Evolutionary conservation across 2,113 vertebrate genomes (phyloP).

Genomic region (Halichoerus grypus): DNA sequence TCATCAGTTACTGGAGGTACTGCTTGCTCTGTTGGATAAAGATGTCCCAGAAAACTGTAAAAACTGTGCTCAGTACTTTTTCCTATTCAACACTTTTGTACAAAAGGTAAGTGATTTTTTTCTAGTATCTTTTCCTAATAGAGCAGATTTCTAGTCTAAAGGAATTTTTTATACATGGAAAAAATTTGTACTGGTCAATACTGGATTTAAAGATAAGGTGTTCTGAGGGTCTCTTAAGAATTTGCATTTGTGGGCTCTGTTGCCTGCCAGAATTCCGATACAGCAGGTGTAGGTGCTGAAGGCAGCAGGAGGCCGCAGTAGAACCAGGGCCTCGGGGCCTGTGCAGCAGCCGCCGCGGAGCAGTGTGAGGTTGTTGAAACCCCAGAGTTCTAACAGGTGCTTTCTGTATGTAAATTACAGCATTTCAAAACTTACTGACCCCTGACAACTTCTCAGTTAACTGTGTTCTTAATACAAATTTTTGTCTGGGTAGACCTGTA

Average conservation of each 20-base stretch:
- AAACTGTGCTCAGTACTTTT: conserved; percentile 98
- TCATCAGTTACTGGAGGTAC: conserved; percentile 92
- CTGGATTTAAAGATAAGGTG: neutral
- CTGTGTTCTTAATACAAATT: neutral
- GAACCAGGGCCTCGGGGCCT: neutral
- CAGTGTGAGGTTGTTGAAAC: neutral
- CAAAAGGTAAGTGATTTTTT: conserved; percentile 92
- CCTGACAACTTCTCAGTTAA: neutral
- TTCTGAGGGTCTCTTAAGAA: conserved; percentile 1
- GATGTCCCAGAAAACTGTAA: conserved; percentile 99
- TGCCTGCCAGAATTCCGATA: neutral
- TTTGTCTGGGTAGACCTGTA: neutral
- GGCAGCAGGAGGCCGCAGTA: neutral
- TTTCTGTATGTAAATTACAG: neutral
- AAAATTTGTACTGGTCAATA: neutral
- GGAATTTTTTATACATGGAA: neutral
- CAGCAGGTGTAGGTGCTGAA: neutral
- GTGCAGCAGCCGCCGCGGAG: neutral
- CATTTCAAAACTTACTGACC: neutral
- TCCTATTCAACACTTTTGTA: conserved; percentile 97
- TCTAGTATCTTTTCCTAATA: neutral
- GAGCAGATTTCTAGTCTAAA: neutral
- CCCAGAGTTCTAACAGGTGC: neutral
- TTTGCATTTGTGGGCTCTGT: neutral
- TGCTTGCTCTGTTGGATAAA: conserved; percentile 97